Conservation (phyloP, 2,888 invertebrate genomes). For the Catocala fraxini region DNA sequence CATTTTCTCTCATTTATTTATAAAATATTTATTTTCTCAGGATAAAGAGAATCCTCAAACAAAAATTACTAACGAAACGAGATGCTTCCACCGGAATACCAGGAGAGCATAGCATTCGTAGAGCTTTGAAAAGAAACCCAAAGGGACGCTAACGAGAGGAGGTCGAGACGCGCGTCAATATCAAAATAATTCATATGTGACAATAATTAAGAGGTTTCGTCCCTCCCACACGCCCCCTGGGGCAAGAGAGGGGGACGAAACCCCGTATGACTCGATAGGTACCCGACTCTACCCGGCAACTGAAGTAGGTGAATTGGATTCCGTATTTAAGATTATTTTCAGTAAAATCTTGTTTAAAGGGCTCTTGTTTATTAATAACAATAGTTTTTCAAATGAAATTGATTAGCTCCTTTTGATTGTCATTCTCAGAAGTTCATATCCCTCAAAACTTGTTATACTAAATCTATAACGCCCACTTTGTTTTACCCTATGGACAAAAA, state of each 20-base stretch:
- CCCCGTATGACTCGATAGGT: slow-evolving; percentile 64
- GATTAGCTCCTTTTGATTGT: no score
- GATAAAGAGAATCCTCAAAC: not conserved
- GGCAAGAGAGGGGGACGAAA: slow-evolving; percentile 53
- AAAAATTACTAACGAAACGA: not conserved
- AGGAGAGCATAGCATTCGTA: slow-evolving; percentile 36
- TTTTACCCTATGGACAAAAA: no score
- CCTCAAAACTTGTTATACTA: no score
- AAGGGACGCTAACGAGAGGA: slow-evolving; percentile 57
- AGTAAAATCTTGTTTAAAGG: slow-evolving; percentile 22
- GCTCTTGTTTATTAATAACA: not conserved
- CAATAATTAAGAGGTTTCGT: slow-evolving; percentile 78
- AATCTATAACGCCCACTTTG: no score
- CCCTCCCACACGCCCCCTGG: slow-evolving; percentile 60
- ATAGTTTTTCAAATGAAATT: slow-evolving; percentile 1
- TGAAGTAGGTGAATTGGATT: slow-evolving; percentile 58
- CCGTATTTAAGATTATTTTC: slow-evolving; percentile 52
- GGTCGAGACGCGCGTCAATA: slow-evolving; percentile 72
- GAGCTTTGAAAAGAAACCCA: slow-evolving; percentile 54
- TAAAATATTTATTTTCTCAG: no score
- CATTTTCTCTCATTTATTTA: no score
- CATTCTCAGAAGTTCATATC: no score
- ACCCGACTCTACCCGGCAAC: slow-evolving; percentile 49
- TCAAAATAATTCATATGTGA: slow-evolving; percentile 85
- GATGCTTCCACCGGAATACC: slow-evolving; percentile 19